Evolutionary conservation across 2,113 vertebrate species (phyloP).

Genomic region (Antigone vipio): DNA sequence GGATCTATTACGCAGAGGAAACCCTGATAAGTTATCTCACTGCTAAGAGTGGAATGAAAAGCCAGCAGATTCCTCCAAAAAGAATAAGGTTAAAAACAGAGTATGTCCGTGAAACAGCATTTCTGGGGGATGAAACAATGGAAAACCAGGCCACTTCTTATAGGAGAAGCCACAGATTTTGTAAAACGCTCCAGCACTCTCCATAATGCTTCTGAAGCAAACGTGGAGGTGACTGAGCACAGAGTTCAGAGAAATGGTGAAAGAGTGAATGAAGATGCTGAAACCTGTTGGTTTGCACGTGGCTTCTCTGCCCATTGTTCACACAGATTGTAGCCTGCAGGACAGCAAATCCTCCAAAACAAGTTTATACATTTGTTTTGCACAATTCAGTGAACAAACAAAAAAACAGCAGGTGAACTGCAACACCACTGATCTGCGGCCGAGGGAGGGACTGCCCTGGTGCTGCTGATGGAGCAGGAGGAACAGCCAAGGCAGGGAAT

Average conservation of each 20-base stretch:
- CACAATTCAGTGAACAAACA: neutral
- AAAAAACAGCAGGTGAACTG: neutral
- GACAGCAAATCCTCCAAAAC: neutral
- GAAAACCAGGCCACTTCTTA: neutral
- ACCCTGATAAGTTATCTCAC: neutral
- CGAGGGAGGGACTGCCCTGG: neutral
- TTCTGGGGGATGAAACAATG: neutral
- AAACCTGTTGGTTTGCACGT: neutral
- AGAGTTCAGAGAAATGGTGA: neutral
- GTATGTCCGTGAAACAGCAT: neutral
- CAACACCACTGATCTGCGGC: neutral
- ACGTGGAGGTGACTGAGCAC: accelerated
- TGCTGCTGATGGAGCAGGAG: neutral
- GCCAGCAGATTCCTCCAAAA: neutral
- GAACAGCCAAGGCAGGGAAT: neutral
- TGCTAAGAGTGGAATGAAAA: neutral
- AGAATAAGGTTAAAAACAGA: neutral
- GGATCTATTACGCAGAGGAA: neutral
- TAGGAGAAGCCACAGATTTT: neutral
- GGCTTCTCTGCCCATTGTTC: neutral
- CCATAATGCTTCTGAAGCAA: neutral
- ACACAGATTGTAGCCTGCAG: neutral
- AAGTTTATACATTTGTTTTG: neutral
- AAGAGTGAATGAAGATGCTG: neutral
- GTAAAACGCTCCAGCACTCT: neutral